Percentiles rank a stretch among this genome's conserved stretches.
These are phyloP conservation scores for Diarsia dahlii DNA, from an alignment of 2,888 invertebrate genomes.

Conservation along the genomic window DNA sequence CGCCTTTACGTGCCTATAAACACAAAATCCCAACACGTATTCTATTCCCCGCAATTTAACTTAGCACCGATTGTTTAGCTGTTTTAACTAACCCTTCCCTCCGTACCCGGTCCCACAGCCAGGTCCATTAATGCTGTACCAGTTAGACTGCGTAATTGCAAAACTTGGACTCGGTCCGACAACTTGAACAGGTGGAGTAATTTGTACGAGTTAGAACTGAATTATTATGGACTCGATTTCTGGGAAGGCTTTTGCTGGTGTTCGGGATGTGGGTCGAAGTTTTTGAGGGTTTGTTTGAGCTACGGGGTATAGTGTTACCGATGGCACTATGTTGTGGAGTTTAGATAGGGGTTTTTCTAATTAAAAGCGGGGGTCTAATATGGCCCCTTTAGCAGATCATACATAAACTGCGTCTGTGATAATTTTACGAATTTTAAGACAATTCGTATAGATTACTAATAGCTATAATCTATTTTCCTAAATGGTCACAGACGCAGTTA, in stretches of 20 bases:
- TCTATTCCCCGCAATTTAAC: slow-evolving; percentile 55
- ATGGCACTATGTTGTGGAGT: no score
- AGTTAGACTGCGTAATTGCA: slow-evolving; percentile 67
- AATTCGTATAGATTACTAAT: no score
- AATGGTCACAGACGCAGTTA: no score
- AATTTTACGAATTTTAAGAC: no score
- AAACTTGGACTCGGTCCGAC: slow-evolving; percentile 63
- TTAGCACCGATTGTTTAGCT: slow-evolving; percentile 57
- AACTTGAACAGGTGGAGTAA: slow-evolving; percentile 66
- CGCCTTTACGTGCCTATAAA: neutral
- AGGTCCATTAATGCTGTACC: slow-evolving; percentile 59
- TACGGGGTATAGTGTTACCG: no score
- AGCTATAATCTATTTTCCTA: no score
- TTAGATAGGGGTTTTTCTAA: neutral
- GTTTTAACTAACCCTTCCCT: slow-evolving; percentile 54
- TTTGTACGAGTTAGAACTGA: slow-evolving; percentile 63
- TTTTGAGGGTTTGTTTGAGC: neutral
- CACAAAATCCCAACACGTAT: slow-evolving; percentile 28
- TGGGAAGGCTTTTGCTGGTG: slow-evolving; percentile 7
- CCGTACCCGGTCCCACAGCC: slow-evolving; percentile 35
- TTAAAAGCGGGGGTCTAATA: no score
- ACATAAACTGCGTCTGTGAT: no score
- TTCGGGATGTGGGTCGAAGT: slow-evolving; percentile 5
- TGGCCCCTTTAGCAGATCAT: no score
- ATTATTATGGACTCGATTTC: slow-evolving; percentile 56